Evolutionary conservation across 1,140 invertebrate species (phyloP).

Genomic region (Drosophila murphyi): DNA sequence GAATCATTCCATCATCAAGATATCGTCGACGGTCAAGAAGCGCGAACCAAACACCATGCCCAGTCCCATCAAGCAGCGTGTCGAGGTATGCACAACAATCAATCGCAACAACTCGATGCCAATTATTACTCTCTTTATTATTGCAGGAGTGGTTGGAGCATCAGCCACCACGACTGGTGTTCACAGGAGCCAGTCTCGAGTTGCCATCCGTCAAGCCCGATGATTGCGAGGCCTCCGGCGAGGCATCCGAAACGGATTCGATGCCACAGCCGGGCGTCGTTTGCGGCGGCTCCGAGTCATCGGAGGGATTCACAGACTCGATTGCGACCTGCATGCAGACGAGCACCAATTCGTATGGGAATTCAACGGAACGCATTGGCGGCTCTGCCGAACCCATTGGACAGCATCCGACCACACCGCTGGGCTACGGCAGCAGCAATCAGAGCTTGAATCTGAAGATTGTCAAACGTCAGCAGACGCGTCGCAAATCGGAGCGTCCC

Average conservation of each 20-base stretch:
- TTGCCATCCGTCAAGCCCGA: constrained; percentile 54
- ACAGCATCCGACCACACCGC: constrained; percentile 33
- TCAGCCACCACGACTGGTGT: constrained; percentile 64
- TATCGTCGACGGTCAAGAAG: constrained; percentile 82
- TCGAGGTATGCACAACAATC: constrained; percentile 58
- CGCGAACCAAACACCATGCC: constrained; percentile 73
- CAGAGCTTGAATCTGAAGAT: constrained; percentile 79
- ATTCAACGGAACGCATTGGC: constrained; percentile 86
- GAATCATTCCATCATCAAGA: constrained; percentile 82
- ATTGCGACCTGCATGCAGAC: constrained; percentile 87
- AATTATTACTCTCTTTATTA: neutral
- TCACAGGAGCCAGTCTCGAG: constrained; percentile 51
- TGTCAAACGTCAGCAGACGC: constrained; percentile 72
- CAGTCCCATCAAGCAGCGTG: constrained; percentile 77
- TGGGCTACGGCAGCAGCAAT: constrained; percentile 76
- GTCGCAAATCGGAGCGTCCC: constrained; percentile 86
- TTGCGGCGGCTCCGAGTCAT: constrained; percentile 87
- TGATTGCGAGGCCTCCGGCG: constrained; percentile 94
- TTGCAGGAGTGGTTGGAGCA: constrained; percentile 82
- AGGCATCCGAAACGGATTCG: constrained; percentile 91
- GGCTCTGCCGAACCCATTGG: constrained; percentile 80
- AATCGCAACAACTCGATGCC: too few species aligned
- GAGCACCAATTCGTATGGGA: constrained; percentile 86
- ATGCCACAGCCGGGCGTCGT: constrained; percentile 85
- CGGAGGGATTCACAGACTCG: constrained; percentile 89